Evolutionary conservation across 2,797 vertebrate species (phyloP).

Genomic region (Bradypodion ventrale): DNA sequence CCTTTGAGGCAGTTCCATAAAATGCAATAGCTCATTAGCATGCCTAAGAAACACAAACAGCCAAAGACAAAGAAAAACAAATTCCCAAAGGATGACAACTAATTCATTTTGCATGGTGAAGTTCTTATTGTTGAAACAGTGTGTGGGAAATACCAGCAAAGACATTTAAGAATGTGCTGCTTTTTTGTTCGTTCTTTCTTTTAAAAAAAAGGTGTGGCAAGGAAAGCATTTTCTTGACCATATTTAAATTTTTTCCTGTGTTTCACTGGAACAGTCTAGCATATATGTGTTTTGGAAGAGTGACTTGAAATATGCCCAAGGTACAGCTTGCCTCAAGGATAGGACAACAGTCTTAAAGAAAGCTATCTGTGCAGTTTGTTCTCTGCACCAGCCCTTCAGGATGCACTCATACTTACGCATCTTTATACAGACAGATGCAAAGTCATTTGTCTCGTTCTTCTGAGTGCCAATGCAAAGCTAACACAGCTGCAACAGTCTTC

Average conservation of each 20-base stretch:
- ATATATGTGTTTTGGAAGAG: slow-evolving; percentile 5
- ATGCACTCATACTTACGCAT: too few relatives aligned
- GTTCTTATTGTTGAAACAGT: not conserved
- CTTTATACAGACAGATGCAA: not conserved
- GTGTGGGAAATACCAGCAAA: slow-evolving; percentile 1
- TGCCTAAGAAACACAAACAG: slow-evolving; percentile 22
- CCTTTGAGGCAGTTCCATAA: not conserved
- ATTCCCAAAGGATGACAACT: slow-evolving; percentile 21
- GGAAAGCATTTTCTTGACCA: not conserved
- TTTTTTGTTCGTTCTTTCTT: not conserved
- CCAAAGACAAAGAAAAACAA: slow-evolving; percentile 20
- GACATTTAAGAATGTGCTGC: not conserved
- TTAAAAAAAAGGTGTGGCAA: not conserved
- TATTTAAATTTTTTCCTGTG: slow-evolving; percentile 1
- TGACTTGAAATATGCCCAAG: slow-evolving; percentile 13
- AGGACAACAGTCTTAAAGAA: not conserved
- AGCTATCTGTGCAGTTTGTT: not conserved
- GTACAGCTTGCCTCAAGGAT: not conserved
- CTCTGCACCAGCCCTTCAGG: not conserved
- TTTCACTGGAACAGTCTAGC: too few relatives aligned
- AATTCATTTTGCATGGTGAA: slow-evolving; percentile 20
- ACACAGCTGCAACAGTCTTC: not conserved
- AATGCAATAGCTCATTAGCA: slow-evolving; percentile 24
- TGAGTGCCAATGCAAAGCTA: not conserved
- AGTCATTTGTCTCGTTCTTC: not conserved